Percentiles rank a stretch among this genome's conserved stretches.
Evolutionary conservation across 2,797 vertebrate species (phyloP).

Genomic region (Sarcophilus harrisii): DNA sequence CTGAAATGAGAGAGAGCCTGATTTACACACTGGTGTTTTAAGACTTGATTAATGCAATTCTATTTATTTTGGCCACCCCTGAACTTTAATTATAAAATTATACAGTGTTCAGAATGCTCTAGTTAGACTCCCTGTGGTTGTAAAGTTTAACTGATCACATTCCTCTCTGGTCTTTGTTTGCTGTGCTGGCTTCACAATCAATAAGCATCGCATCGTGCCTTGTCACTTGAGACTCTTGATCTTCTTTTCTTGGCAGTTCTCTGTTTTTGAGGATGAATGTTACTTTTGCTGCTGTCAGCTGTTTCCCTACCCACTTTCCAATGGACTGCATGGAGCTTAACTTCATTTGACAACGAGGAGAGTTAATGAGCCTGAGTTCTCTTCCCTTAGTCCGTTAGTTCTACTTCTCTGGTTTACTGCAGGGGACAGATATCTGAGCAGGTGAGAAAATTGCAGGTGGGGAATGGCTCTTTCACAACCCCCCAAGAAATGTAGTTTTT

Average conservation of each 20-base stretch:
- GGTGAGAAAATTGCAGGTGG: background rate
- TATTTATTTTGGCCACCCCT: slow-evolving; percentile 66
- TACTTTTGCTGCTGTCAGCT: background rate
- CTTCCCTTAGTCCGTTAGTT: background rate
- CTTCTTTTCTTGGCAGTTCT: background rate
- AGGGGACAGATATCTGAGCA: background rate
- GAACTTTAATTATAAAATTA: slow-evolving; percentile 71
- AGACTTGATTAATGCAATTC: slow-evolving; percentile 50
- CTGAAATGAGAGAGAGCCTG: slow-evolving; percentile 59
- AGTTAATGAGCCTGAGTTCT: slow-evolving; percentile 1
- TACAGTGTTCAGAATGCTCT: slow-evolving; percentile 43
- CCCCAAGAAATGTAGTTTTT: slow-evolving; percentile 13
- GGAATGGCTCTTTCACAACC: background rate
- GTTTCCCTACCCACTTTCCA: background rate
- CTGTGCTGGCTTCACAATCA: slow-evolving; percentile 34
- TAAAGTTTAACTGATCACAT: slow-evolving; percentile 18
- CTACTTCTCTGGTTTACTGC: background rate
- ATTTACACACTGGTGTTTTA: slow-evolving; percentile 52
- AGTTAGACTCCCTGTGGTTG: background rate
- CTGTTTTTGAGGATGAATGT: slow-evolving; percentile 14
- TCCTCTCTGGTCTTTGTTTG: slow-evolving; percentile 48
- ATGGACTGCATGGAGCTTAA: background rate
- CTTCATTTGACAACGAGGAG: background rate
- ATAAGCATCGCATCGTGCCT: slow-evolving; percentile 45
- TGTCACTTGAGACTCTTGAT: slow-evolving; percentile 34